These are phyloP conservation scores for Phrynocephalus forsythii DNA, from an alignment of 2,797 vertebrate genomes.

Conservation along the genomic window DNA sequence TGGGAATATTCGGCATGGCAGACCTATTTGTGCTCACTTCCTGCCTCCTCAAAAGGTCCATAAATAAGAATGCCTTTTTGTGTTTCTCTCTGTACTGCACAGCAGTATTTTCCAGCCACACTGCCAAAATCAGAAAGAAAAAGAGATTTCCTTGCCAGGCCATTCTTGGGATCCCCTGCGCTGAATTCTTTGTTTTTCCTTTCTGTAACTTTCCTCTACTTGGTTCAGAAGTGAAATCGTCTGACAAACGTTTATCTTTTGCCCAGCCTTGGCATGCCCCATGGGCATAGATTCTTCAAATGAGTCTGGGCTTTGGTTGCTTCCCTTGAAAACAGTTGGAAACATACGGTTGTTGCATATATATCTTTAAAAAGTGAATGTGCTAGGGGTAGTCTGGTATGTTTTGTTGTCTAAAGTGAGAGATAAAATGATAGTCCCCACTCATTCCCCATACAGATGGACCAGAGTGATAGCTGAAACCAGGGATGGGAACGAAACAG, in stretches of 20 bases:
- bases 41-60: neutral
- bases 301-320: neutral
- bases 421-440: neutral
- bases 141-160: constrained; percentile 17
- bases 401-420: neutral
- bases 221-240: neutral
- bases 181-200: constrained; percentile 15
- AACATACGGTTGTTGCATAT: neutral
- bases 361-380: neutral
- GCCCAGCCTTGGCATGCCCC: neutral
- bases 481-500: no score
- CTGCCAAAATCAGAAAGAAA: constrained; percentile 9
- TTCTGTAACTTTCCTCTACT: neutral
- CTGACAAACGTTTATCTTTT: neutral
- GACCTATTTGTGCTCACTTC: neutral
- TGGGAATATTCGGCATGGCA: neutral
- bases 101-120: constrained; percentile 8
- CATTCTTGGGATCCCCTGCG: neutral
- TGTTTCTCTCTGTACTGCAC: constrained; percentile 30
- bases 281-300: neutral
- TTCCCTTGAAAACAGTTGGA: neutral
- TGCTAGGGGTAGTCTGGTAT: neutral
- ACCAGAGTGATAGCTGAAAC: neutral
- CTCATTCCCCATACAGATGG: neutral
- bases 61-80: neutral